Evolutionary conservation across 1,140 invertebrate genomes (phyloP).

Genomic region (Acromyrmex echinatior): DNA sequence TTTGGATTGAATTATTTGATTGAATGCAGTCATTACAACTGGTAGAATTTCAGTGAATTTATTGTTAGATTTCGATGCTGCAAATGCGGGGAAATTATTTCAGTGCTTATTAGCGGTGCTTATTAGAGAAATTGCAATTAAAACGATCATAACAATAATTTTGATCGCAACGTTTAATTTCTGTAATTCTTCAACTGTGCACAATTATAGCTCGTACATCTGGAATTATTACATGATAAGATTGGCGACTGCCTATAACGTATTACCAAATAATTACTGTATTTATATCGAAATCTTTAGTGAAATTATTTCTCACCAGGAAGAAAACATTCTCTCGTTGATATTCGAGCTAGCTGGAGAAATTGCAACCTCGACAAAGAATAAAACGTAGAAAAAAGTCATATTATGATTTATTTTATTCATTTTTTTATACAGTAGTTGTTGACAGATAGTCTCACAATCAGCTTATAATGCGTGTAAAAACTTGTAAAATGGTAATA

Average conservation of each 20-base stretch:
- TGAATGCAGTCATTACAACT: neutral
- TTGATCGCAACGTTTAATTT: constrained; percentile 25
- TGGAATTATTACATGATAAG: constrained; percentile 9
- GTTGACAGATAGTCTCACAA: neutral
- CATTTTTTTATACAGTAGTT: neutral
- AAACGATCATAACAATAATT: neutral
- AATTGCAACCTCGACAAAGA: neutral
- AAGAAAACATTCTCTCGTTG: neutral
- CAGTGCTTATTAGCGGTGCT: neutral
- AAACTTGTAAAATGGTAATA: neutral
- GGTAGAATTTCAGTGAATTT: neutral
- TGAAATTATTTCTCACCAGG: constrained; percentile 12
- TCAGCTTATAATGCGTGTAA: neutral
- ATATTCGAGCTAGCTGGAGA: neutral
- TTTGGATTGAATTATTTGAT: constrained; percentile 1
- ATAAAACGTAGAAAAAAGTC: neutral
- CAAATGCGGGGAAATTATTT: neutral
- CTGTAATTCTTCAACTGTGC: neutral
- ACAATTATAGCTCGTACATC: neutral
- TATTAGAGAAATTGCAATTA: constrained; percentile 24
- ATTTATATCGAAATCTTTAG: constrained; percentile 17
- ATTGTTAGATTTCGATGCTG: neutral
- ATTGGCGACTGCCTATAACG: neutral
- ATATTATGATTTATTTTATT: neutral
- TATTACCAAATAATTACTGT: constrained; percentile 8